These are phyloP conservation scores for Tineola bisselliella DNA, from an alignment of 2,888 invertebrate species.

Conservation along the genomic window DNA sequence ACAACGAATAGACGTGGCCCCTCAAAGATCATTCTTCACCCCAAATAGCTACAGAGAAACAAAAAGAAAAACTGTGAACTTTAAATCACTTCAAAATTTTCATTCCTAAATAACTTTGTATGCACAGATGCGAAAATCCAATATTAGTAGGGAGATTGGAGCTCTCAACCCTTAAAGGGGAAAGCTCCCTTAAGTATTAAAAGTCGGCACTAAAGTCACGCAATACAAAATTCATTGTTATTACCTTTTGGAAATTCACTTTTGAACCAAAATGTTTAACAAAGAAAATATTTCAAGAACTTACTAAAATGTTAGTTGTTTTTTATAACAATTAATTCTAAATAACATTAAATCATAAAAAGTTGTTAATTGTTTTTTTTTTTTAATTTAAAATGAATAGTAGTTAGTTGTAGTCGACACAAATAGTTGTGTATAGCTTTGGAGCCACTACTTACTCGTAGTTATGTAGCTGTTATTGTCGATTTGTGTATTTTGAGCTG, in stretches of 20 bases:
- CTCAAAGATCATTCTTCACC: background rate
- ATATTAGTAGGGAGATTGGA: conserved; percentile 49
- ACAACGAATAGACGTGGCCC: background rate
- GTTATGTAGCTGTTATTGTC: no score
- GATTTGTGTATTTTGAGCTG: no score
- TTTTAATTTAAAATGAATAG: no score
- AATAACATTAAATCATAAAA: no score
- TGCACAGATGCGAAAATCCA: conserved; percentile 56
- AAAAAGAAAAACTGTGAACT: conserved; percentile 23
- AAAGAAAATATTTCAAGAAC: no score
- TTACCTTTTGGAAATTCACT: conserved; percentile 32
- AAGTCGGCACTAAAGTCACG: conserved; percentile 32
- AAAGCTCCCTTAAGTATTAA: conserved; percentile 51
- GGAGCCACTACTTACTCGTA: no score
- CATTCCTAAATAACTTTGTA: conserved; percentile 52
- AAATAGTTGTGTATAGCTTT: no score
- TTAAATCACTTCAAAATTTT: conserved; percentile 46
- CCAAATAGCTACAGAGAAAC: conserved; percentile 13
- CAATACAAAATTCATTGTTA: conserved; percentile 59
- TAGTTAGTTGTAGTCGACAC: no score
- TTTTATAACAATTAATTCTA: no score
- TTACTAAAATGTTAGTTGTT: no score
- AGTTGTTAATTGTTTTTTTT: no score
- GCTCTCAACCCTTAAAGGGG: conserved; percentile 38
- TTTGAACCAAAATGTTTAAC: background rate